Base-by-base conservation (phyloP, 2,888 invertebrate genomes). In the Cataglyphis livida region DNA sequence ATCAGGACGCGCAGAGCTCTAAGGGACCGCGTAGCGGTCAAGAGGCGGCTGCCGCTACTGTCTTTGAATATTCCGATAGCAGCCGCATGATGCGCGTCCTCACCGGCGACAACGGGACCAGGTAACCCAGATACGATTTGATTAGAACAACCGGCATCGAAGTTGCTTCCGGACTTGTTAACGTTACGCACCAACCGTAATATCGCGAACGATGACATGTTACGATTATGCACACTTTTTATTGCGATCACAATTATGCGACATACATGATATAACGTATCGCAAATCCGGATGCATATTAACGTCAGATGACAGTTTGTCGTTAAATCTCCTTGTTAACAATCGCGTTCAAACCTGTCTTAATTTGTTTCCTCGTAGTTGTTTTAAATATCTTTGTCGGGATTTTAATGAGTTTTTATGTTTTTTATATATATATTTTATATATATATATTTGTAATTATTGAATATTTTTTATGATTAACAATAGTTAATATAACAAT, bases 1-100 rank as follows among this genome's bases (percentile, higher is more conserved):
- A 94, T 82, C 87, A 91, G 57, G 95, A 95, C 93, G 92, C 92
- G 41, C 92, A 92, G 81, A 91, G 91, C 66, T 93, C 93, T 9
- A 93, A 92, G 85, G 88, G 90, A 41, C 85, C 91, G 73, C 76
- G 82, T 10, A 87, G 87, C 54, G 84, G 87, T 64, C 90, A 91
- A 85, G 83, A 78, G 28, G 78, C 79, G 35, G 84, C 83, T 35
- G 71, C 85, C 70, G 81, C 90, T 71, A 88, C 90, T 10, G 89
- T 90, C 85, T 93, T 92, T 87, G 74, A 84, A 57, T 86, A 76
- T 41, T 88, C 88, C 83, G 90, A 92, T 35, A 35, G 35, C 59
- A 81, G 68, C 89, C 84, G 81, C 91, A 88, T 44, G 44, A 12
- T 12, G 86, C 90, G 89, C 78, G 87, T 84, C 61, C 93, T 91